Percentiles rank a stretch among this genome's conserved stretches.
These are phyloP conservation scores for Microdon myrmicae DNA, from an alignment of 2,888 invertebrate genomes.

Conservation along the genomic window DNA sequence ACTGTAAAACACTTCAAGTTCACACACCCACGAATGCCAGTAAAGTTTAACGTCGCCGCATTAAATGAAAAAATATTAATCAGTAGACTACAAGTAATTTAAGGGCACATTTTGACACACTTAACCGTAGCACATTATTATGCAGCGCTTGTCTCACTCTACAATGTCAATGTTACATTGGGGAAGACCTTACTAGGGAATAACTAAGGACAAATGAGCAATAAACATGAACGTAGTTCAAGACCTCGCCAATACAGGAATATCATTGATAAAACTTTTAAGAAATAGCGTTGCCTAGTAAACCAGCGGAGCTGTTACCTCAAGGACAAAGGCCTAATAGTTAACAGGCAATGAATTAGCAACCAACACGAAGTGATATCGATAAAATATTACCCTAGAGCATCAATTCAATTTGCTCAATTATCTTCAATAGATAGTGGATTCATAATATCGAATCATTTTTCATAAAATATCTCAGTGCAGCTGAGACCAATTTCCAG, in stretches of 20 bases:
- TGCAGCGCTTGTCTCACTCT: no score
- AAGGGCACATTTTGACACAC: no score
- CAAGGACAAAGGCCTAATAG: slow-evolving; percentile 38
- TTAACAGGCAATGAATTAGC: slow-evolving; percentile 41
- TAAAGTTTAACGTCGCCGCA: no score
- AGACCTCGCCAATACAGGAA: slow-evolving; percentile 17
- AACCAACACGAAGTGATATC: slow-evolving; percentile 39
- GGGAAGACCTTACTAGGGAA: slow-evolving; percentile 1
- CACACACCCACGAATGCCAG: no score
- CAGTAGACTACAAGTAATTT: no score
- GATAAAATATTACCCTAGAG: slow-evolving; percentile 43
- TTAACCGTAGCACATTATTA: no score
- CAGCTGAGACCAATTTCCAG: slow-evolving; percentile 16
- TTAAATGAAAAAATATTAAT: no score
- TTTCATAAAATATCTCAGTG: no score
- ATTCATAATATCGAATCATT: no score
- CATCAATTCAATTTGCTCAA: slow-evolving; percentile 51
- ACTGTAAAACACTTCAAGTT: no score
- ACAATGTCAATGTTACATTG: slow-evolving; percentile 34
- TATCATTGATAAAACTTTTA: slow-evolving; percentile 47
- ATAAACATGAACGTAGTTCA: not conserved
- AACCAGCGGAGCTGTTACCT: slow-evolving; percentile 11
- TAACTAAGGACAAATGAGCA: slow-evolving; percentile 1
- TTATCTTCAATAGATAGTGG: slow-evolving; percentile 7
- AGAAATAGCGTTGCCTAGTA: slow-evolving; percentile 8